These are phyloP conservation scores for Amblyopsis hoosieri DNA, from an alignment of 2,797 vertebrate species.

Conservation along the genomic window DNA sequence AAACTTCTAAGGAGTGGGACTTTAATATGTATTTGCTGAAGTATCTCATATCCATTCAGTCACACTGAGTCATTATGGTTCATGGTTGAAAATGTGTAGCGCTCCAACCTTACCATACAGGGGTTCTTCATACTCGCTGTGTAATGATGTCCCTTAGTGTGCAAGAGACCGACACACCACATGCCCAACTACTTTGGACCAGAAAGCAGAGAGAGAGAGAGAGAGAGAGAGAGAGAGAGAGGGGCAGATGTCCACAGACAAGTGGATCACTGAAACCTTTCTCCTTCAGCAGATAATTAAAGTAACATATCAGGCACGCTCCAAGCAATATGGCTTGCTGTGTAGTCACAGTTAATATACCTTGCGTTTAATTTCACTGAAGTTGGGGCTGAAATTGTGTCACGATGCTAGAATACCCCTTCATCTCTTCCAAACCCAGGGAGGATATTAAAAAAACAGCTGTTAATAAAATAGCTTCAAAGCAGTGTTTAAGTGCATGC, in stretches of 20 bases:
- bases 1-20: too few species aligned
- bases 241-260: constrained; percentile 32
- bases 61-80: neutral
- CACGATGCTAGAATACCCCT: constrained; percentile 8
- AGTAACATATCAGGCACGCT: constrained; percentile 4
- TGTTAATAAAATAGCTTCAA: constrained; percentile 15
- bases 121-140: neutral
- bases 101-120: neutral
- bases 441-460: constrained; percentile 20
- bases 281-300: constrained; percentile 11
- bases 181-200: constrained; percentile 14
- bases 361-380: constrained; percentile 4
- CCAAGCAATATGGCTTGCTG: constrained; percentile 2
- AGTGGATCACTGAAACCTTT: neutral
- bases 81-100: neutral
- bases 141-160: constrained; percentile 15
- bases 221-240: constrained; percentile 12
- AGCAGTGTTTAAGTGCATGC: constrained; percentile 26
- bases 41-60: too few species aligned
- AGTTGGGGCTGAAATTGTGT: constrained; percentile 5
- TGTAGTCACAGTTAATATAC: constrained; percentile 22
- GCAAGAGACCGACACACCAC: constrained; percentile 17
- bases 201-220: constrained; percentile 18
- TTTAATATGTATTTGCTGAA: too few species aligned
- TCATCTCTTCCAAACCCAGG: constrained; percentile 12